These are phyloP conservation scores for Phrynocephalus vlangalii DNA, from an alignment of 2,797 vertebrate genomes.

Conservation along the genomic window DNA sequence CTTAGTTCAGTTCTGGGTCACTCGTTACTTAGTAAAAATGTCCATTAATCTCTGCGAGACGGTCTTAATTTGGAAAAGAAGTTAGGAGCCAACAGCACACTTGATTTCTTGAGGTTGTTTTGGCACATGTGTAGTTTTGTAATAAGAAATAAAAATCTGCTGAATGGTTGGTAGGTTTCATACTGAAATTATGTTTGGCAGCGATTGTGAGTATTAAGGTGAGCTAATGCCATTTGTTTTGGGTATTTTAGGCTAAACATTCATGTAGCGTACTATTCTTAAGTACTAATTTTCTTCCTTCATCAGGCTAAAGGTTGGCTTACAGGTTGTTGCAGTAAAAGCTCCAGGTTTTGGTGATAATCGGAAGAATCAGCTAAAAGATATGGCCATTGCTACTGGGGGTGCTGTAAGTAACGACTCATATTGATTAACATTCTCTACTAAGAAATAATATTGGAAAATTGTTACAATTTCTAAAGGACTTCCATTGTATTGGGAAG, in stretches of 20 bases:
- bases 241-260: not conserved
- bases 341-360: slow-evolving; percentile 98
- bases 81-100: too few relatives aligned
- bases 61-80: too few relatives aligned
- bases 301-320: slow-evolving; percentile 92
- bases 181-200: too few relatives aligned
- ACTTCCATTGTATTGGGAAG: not conserved
- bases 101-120: too few relatives aligned
- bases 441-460: not conserved
- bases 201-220: too few relatives aligned
- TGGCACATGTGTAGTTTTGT: too few relatives aligned
- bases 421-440: not conserved
- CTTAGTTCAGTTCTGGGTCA: not conserved
- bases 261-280: not conserved
- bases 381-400: slow-evolving; percentile 94
- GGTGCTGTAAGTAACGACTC: slow-evolving; percentile 87
- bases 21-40: too few relatives aligned
- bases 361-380: slow-evolving; percentile 96
- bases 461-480: not conserved
- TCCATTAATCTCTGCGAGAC: too few relatives aligned
- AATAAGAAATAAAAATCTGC: too few relatives aligned
- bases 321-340: slow-evolving; percentile 97
- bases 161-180: too few relatives aligned
- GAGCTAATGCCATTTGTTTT: not conserved
- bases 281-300: slow-evolving; percentile 20